Evolutionary conservation across 2,888 invertebrate genomes (phyloP).

Genomic region (Leptinotarsa juncta): DNA sequence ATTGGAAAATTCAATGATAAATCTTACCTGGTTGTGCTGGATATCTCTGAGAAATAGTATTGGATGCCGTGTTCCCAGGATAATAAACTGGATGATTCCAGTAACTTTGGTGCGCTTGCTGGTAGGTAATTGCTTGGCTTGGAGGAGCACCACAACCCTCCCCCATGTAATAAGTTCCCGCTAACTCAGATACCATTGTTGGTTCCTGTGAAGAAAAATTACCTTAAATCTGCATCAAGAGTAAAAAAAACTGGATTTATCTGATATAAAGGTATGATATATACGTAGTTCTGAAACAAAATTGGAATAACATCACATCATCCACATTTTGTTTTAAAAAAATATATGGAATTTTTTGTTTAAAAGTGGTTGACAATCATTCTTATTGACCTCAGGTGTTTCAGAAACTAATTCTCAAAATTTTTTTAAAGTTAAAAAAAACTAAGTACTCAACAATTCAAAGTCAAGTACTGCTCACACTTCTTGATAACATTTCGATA

Average conservation of each 20-base stretch:
- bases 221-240: neutral
- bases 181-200: slow-evolving; percentile 53
- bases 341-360: too few relatives aligned
- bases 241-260: neutral
- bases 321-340: too few relatives aligned
- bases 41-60: slow-evolving; percentile 47
- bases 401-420: too few relatives aligned
- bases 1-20: neutral
- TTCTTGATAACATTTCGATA: too few relatives aligned
- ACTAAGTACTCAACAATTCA: too few relatives aligned
- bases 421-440: too few relatives aligned
- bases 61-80: slow-evolving; percentile 46
- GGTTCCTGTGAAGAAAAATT: slow-evolving; percentile 50
- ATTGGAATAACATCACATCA: too few relatives aligned
- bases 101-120: slow-evolving; percentile 47
- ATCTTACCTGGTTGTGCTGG: slow-evolving; percentile 44
- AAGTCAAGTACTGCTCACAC: too few relatives aligned
- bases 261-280: neutral
- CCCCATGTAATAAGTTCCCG: slow-evolving; percentile 55
- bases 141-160: slow-evolving; percentile 46
- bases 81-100: slow-evolving; percentile 61
- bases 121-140: slow-evolving; percentile 48
- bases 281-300: neutral
- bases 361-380: too few relatives aligned
- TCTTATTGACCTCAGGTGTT: too few relatives aligned